Conservation (phyloP, 2,797 vertebrate species). For the Synaphobranchus kaupii region DNA sequence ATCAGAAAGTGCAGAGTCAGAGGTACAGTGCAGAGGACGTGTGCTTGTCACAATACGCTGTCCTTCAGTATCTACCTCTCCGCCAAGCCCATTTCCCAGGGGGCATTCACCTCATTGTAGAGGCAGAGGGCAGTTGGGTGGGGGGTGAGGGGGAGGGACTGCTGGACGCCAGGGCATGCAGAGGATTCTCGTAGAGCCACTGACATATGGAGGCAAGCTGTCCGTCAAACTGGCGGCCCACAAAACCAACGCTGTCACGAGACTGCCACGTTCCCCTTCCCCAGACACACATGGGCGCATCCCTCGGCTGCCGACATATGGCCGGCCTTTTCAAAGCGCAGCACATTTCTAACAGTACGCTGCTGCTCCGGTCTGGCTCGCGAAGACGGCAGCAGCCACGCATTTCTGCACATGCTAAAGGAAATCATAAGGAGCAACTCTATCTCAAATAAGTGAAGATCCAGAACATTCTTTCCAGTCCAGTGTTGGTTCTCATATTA, state of each 20-base stretch:
- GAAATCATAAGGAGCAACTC: background rate
- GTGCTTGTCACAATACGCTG: background rate
- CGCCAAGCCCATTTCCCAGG: background rate
- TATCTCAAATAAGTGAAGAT: background rate
- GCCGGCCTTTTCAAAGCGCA: slow-evolving; percentile 42
- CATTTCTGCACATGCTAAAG: background rate
- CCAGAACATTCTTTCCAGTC: slow-evolving; percentile 6
- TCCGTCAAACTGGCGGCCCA: background rate
- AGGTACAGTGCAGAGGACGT: background rate
- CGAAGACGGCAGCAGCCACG: slow-evolving; percentile 24
- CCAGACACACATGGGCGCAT: slow-evolving; percentile 23
- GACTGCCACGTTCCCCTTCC: slow-evolving; percentile 35
- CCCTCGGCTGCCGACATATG: background rate
- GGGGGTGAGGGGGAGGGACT: background rate
- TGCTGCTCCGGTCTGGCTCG: slow-evolving; percentile 19
- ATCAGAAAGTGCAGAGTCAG: background rate
- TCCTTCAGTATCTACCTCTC: background rate
- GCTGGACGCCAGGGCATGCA: background rate
- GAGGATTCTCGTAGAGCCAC: background rate
- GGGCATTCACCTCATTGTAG: background rate
- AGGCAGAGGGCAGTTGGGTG: background rate
- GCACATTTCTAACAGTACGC: slow-evolving; percentile 33
- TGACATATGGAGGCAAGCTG: slow-evolving; percentile 13
- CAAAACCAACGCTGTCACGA: background rate
- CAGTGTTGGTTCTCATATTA: background rate